These are phyloP conservation scores for Enoplosus armatus DNA, from an alignment of 2,797 vertebrate genomes.

Conservation along the genomic window DNA sequence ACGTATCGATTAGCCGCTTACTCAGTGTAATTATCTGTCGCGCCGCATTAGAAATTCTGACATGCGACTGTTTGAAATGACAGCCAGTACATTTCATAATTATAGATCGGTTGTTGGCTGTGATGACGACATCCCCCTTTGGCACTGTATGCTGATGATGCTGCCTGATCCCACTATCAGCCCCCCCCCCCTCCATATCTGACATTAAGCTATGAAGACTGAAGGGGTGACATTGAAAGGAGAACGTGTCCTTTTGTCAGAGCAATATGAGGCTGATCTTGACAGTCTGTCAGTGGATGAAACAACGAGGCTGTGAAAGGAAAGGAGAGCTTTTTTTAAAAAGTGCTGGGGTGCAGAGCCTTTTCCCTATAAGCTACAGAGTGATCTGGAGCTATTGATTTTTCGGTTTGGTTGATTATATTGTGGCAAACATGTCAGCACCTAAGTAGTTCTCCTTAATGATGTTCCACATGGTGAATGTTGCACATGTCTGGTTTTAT, in stretches of 20 bases:
- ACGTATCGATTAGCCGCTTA: constrained; percentile 76
- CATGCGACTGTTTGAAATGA: constrained; percentile 71
- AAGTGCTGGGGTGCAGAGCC: background rate
- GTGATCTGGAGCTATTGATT: constrained; percentile 15
- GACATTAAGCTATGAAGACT: constrained; percentile 64
- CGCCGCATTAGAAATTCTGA: constrained; percentile 67
- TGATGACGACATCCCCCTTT: constrained; percentile 59
- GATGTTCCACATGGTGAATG: background rate
- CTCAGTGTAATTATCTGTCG: constrained; percentile 67
- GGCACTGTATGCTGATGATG: constrained; percentile 49
- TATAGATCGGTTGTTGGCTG: constrained; percentile 68
- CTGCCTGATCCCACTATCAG: constrained; percentile 39
- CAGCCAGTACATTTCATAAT: constrained; percentile 68
- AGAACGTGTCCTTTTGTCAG: constrained; percentile 61
- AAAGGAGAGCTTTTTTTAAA: constrained; percentile 19
- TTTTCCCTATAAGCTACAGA: background rate
- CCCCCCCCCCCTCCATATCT: constrained; percentile 27
- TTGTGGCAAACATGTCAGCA: constrained; percentile 20
- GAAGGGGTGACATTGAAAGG: constrained; percentile 71
- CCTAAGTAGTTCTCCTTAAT: constrained; percentile 1
- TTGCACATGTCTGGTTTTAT: constrained; percentile 1
- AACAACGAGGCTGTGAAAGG: constrained; percentile 10
- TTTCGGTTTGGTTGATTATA: constrained; percentile 20
- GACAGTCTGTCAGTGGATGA: constrained; percentile 40
- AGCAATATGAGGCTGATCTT: constrained; percentile 40